Percentiles rank a stretch among this genome's conserved stretches.
phyloP scores from a whole-genome alignment of 2,113 vertebrate species.

The Bucco capensis region DNA sequence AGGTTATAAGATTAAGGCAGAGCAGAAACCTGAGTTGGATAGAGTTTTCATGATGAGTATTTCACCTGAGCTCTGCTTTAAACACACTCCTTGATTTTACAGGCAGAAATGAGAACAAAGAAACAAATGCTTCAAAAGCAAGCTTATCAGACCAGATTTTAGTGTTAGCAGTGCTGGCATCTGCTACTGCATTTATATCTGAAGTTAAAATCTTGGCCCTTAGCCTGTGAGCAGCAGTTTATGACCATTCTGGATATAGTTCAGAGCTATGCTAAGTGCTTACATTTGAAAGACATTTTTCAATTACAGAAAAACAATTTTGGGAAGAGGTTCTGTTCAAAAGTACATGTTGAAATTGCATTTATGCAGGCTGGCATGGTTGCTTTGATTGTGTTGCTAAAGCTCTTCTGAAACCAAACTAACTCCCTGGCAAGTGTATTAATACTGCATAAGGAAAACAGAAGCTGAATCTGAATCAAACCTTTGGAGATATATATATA shows the following conservation, averaged over 20 bases:
- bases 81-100: neutral
- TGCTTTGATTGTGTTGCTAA: conserved; percentile 48
- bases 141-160: neutral
- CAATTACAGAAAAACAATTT: conserved; percentile 67
- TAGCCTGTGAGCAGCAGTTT: conserved; percentile 40
- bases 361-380: conserved; percentile 48
- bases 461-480: neutral
- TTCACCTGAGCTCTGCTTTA: neutral
- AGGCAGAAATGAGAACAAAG: conserved; percentile 15
- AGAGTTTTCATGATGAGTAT: neutral
- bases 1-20: neutral
- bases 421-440: neutral
- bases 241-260: conserved; percentile 34
- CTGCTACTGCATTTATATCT: conserved; percentile 27
- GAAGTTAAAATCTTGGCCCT: conserved; percentile 40
- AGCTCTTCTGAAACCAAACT: neutral
- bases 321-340: conserved; percentile 52
- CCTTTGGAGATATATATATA: neutral
- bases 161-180: neutral
- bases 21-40: neutral
- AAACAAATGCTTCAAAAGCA: neutral
- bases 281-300: conserved; percentile 66
- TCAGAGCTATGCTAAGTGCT: conserved; percentile 60
- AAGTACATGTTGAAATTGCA: conserved; percentile 55
- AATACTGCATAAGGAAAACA: neutral